Evolutionary conservation across 1,140 invertebrate genomes (phyloP).

Genomic region (Bombus confusus): DNA sequence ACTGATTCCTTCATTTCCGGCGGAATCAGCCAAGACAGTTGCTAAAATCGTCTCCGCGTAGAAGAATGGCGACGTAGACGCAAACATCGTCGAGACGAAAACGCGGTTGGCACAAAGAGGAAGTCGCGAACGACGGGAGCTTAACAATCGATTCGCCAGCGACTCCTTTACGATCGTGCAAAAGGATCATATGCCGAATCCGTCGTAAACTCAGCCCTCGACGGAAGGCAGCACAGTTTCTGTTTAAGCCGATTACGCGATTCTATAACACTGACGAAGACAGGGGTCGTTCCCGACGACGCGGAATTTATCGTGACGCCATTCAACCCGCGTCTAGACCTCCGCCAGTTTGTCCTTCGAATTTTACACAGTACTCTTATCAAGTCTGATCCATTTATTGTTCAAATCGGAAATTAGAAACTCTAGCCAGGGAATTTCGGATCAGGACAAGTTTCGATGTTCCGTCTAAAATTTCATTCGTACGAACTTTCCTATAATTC

Average conservation of each 20-base stretch:
- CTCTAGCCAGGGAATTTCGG: no score
- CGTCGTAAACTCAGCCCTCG: constrained; percentile 56
- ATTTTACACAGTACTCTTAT: not conserved
- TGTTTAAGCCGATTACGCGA: constrained; percentile 52
- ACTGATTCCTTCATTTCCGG: not conserved
- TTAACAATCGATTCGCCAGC: constrained; percentile 61
- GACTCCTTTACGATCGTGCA: constrained; percentile 59
- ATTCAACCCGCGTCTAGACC: constrained; percentile 23
- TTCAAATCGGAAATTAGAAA: no score
- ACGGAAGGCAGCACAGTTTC: constrained; percentile 44
- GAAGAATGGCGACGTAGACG: not conserved
- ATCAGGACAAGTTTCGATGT: no score
- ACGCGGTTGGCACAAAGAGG: constrained; percentile 1
- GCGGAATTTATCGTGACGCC: constrained; percentile 51
- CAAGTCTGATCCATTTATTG: not conserved
- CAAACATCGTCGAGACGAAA: constrained; percentile 3
- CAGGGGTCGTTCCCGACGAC: constrained; percentile 15
- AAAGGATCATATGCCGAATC: constrained; percentile 65
- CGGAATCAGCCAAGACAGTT: no score
- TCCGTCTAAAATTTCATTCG: no score
- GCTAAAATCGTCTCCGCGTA: not conserved
- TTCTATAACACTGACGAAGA: constrained; percentile 56
- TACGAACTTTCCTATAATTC: no score
- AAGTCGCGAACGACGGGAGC: constrained; percentile 48
- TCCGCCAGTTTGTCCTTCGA: not conserved